Evolutionary conservation across 2,113 vertebrate species (phyloP).

Genomic region (Tyrannus savana): DNA sequence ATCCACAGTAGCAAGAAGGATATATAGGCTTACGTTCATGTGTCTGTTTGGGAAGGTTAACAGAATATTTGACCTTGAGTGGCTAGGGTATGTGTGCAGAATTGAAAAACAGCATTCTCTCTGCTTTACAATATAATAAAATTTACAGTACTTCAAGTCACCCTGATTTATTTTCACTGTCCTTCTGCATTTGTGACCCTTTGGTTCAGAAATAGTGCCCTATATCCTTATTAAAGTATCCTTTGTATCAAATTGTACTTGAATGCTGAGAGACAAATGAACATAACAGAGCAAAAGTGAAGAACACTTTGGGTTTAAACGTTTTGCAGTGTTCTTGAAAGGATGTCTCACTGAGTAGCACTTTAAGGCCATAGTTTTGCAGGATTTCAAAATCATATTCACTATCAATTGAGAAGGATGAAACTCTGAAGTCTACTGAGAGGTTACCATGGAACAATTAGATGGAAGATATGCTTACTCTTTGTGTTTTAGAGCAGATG

Average conservation of each 20-base stretch:
- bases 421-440: neutral
- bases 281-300: neutral
- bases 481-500: neutral
- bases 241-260: conserved; percentile 12
- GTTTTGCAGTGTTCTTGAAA: neutral
- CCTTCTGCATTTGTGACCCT: neutral
- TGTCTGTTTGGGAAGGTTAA: conserved; percentile 19
- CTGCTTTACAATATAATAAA: conserved; percentile 9
- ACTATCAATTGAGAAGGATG: neutral
- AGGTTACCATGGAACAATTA: neutral
- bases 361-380: neutral
- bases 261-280: neutral
- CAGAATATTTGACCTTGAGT: neutral
- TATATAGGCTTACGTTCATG: neutral
- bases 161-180: neutral
- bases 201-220: conserved; percentile 3
- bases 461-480: neutral
- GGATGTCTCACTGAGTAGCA: neutral
- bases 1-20: neutral
- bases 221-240: conserved; percentile 32
- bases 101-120: neutral
- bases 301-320: neutral
- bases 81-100: neutral
- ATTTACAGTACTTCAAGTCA: neutral
- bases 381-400: neutral